Evolutionary conservation across 2,113 vertebrate genomes (phyloP).

Genomic region (Aphelocoma coerulescens): DNA sequence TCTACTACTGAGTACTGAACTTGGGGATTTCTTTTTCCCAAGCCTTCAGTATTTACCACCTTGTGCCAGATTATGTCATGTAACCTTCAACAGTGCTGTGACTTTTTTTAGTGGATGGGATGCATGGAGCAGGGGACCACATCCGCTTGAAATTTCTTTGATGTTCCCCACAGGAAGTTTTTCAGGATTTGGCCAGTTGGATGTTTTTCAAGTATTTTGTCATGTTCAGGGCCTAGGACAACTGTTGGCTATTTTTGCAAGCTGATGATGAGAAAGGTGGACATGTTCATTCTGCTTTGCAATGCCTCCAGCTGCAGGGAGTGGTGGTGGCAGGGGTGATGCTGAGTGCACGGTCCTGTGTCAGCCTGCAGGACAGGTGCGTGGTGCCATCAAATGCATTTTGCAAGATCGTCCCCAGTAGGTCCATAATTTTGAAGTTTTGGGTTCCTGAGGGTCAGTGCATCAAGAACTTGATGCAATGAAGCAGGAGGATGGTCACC

Average conservation of each 20-base stretch:
- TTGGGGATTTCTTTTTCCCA: background rate
- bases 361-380: background rate
- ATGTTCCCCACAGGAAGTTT: background rate
- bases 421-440: background rate
- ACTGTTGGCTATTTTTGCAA: background rate
- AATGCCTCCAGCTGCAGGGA: background rate
- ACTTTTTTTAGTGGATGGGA: background rate
- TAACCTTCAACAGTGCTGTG: background rate
- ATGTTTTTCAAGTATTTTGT: background rate
- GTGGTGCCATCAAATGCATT: background rate
- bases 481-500: background rate
- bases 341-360: background rate
- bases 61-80: conserved; percentile 21
- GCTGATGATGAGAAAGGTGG: background rate
- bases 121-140: background rate
- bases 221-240: background rate
- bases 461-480: background rate
- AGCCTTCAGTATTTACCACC: background rate
- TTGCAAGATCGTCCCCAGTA: background rate
- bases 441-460: background rate
- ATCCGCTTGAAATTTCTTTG: background rate
- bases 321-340: background rate
- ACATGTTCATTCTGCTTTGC: background rate
- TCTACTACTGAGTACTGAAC: conserved; percentile 46
- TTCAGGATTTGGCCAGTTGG: background rate